Evolutionary conservation across 2,113 vertebrate species (phyloP).

Genomic region (Perognathus longimembris): DNA sequence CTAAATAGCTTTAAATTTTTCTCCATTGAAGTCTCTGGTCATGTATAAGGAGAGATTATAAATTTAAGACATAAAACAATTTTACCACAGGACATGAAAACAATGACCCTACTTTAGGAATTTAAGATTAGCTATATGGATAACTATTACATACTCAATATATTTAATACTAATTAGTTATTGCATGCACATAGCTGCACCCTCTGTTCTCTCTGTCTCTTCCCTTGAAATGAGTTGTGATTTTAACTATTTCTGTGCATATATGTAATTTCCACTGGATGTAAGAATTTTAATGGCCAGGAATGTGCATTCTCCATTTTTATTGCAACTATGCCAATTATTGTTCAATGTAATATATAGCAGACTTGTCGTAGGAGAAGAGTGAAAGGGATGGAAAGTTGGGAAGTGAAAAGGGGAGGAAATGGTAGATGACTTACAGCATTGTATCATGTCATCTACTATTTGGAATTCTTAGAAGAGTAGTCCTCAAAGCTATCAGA

Average conservation of each 20-base stretch:
- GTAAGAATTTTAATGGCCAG: neutral
- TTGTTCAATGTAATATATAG: neutral
- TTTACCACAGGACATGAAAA: neutral
- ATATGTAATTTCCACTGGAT: neutral
- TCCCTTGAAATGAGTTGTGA: neutral
- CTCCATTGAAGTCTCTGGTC: neutral
- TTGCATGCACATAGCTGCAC: neutral
- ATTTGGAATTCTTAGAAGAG: neutral
- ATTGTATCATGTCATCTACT: neutral
- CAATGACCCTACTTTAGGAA: neutral
- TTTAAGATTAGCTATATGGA: neutral
- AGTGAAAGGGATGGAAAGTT: neutral
- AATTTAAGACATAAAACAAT: neutral
- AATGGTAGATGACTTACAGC: neutral
- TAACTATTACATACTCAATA: neutral
- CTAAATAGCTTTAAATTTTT: neutral
- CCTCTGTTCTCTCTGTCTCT: neutral
- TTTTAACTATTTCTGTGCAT: neutral
- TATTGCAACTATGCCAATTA: neutral
- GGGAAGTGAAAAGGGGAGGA: neutral
- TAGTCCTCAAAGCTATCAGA: neutral
- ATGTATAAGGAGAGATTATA: neutral
- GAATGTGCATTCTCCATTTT: neutral
- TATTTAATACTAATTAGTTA: neutral
- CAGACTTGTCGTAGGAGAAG: no score